Conservation (phyloP, 2,888 invertebrate species). For the Drosophila kuntzei region DNA sequence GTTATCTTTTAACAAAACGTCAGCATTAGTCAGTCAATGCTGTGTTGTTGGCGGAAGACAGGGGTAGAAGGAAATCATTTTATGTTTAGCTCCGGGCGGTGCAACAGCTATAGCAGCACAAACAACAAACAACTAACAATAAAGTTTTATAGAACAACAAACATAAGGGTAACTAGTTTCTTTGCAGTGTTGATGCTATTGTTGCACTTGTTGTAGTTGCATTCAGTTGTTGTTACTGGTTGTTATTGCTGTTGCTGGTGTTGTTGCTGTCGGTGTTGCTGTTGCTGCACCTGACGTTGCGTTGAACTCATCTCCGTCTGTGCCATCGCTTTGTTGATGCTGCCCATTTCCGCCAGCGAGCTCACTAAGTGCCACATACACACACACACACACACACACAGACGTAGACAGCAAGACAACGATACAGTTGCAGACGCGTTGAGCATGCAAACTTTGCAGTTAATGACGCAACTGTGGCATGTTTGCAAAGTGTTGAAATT, state of each 20-base stretch:
- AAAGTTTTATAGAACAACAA: slow-evolving; percentile 75
- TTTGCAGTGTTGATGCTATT: slow-evolving; percentile 26
- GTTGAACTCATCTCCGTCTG: slow-evolving; percentile 70
- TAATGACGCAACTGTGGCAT: slow-evolving; percentile 81
- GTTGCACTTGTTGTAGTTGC: slow-evolving; percentile 20
- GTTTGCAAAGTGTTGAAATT: slow-evolving; percentile 82
- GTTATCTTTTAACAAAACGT: slow-evolving; percentile 14
- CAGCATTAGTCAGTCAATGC: slow-evolving; percentile 49
- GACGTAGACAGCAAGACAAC: slow-evolving; percentile 22
- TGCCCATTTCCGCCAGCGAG: slow-evolving; percentile 70
- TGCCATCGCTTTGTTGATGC: slow-evolving; percentile 54
- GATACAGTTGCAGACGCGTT: slow-evolving; percentile 55
- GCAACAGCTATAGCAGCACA: slow-evolving; percentile 39
- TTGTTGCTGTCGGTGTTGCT: slow-evolving; percentile 27
- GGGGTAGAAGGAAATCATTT: slow-evolving; percentile 50
- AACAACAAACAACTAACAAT: slow-evolving; percentile 64
- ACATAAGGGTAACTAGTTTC: slow-evolving; percentile 42
- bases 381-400: slow-evolving; percentile 6
- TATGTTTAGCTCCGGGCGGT: slow-evolving; percentile 59
- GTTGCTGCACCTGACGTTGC: slow-evolving; percentile 72
- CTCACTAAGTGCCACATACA: slow-evolving; percentile 61
- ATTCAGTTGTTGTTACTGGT: slow-evolving; percentile 21
- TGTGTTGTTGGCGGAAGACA: background rate
- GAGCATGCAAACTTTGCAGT: slow-evolving; percentile 77
- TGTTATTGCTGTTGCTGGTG: slow-evolving; percentile 22